Base-by-base conservation (phyloP, 2,113 vertebrate species). In the Aramus guarauna region DNA sequence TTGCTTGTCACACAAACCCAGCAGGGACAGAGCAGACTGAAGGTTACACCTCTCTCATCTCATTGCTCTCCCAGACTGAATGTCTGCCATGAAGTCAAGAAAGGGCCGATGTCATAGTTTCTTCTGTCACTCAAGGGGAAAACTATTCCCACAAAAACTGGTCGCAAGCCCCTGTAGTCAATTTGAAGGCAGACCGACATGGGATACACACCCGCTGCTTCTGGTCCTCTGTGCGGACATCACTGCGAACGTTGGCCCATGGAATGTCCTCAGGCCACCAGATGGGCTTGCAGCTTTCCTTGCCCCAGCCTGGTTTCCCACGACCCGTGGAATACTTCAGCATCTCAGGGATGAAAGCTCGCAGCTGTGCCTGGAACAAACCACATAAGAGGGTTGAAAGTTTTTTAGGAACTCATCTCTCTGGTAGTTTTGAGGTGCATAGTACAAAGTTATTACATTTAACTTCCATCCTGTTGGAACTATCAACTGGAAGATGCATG, bases 261-360 rank as follows among this genome's bases (percentile, higher is more conserved):
- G 99, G 99, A 64, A 99, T 99, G 92, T 99, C 99, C 80, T 99
- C 99, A 0, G 99, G 99, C 99, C 99, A 99, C 99, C 99, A 99
- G 86, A 99, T 96, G 22, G 99, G 99, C 75, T 99, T 99, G 97
- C 99, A 99, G 98, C 99, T 99, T 94, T 99, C 99, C 91, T 99
- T 99, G 16, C 99, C 99, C 99, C 99, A 99, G 95, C 99, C 99
- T 5, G 99, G 99, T 85, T 99, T 99, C 20, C 99, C 99, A 14
- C 99, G 98, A 56, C 99, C 99, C 1, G 99, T 99, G 27, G 99
- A 99, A 80, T 99, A 99, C 94, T 99, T 99, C 94, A 99, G 98
- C 99, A 99, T 99, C 97, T 99, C 99, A 2, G 99, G 99, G 97
- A 99, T 99, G 98, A 99, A 99, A 7, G 99, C 99, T 94, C 99